Evolutionary conservation across 2,113 vertebrate genomes (phyloP), one percentile per base, ranked within the genome.

Genomic region (Chunga burmeisteri): DNA sequence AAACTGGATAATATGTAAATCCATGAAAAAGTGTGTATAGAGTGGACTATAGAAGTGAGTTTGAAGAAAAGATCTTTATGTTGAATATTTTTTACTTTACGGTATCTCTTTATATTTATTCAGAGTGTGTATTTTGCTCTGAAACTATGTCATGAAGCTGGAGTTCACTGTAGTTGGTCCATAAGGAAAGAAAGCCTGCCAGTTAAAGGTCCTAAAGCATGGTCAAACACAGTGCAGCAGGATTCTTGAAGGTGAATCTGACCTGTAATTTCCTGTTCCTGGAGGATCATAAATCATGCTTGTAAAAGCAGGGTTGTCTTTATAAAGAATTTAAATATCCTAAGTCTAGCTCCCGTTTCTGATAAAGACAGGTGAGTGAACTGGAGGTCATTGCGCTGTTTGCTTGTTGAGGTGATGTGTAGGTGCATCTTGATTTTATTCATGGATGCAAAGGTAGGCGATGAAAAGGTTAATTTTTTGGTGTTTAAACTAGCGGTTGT

Each of bases 301-400:
- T 13, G 3, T 9, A 29, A 58, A 49, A 47, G 38, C 47, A 26
- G 66, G 11, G 7, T 16, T 58, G 25, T 22, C 52, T 32, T 65
- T 11, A 10, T 16, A 11, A 61, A 19, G 26, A 42, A 34, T 20
- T 36, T 10, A 13, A 34, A 5, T 34, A 22, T 6, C n/a, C 25
- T 1, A 20, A 34, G 36, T 27, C 32, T 6, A 4, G 36, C 75
- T 89, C 47, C 40, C 7, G 0, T 49, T 71, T 55, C 17, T 61
- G 58, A 18, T 16, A 3, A 29, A 1, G 16, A 3, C 23, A 19
- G 52, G 19, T 36, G 3, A n/a, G 75, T 10, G 4, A 21, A 4
- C 14, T 26, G 1, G 16, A n/a, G n/a, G 30, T n/a, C 3, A 1
- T 11, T 29, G 23, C 0, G 1, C 23, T 16, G 2, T 8, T 55